Base-by-base conservation (phyloP, 2,888 invertebrate genomes). In the Eupeodes latifasciatus region DNA sequence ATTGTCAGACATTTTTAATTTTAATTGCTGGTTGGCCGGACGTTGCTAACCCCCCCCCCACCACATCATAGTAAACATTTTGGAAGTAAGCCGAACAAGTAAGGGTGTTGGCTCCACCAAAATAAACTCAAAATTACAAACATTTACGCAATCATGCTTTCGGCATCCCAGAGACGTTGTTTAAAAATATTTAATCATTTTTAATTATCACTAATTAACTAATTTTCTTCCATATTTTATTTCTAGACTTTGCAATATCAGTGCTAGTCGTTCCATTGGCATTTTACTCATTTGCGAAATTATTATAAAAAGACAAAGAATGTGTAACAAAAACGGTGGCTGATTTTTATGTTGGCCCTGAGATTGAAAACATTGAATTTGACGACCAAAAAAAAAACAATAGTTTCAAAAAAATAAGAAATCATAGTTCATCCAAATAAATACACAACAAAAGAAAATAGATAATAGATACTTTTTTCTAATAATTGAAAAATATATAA, bases 311-410 rank as follows among this genome's bases (percentile, higher is more conserved):
- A 27, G 27, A 66, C 19, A 66, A 49, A 66, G 27, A 27, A 27
- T 27, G 27, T 66, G 66, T 66, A 66, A 66, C 2, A 4, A 27
- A 47, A 49, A 27, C 4, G 5, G 27, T 0, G n/a, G 34, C n/a
- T 36, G 27, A 49, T 49, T 49, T 27, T 49, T 19, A 27, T 64
- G 16, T 19, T 47, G 12, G 14, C 12, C 44, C 12, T 44, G 19
- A 40, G 5, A 62, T 62, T 34, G 27, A 57, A 67, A 67, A 34
- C 51, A 51, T 67, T 67, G 67, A 67, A 9, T 67, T 67, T 49
- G n/a, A n/a, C 16, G 10, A 51, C n/a, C 53, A 51, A 49, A 51
- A 19, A 19, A n/a, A 0, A 36, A 11, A 49, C 10, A 67, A 16
- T 34, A 5, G 51, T 49, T 67, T 14, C 3, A 34, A 27, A 67